A percentile compares a stretch with the other conserved stretches of the same genome.
phyloP scores from a whole-genome alignment of 1,140 invertebrate species.

The Zaprionus camerounensis region DNA sequence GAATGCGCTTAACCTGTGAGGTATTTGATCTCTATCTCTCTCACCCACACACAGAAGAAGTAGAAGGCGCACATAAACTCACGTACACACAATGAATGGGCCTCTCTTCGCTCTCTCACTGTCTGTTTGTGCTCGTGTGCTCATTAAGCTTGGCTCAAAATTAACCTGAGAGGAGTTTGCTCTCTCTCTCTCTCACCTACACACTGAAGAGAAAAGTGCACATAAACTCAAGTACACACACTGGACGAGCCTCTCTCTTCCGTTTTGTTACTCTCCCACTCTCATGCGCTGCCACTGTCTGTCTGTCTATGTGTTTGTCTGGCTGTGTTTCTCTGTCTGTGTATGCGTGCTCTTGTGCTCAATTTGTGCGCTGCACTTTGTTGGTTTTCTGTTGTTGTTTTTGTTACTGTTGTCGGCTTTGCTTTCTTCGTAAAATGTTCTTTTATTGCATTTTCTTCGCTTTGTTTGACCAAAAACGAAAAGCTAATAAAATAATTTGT shows the following conservation, averaged over 20 bases:
- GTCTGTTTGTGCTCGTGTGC: neutral
- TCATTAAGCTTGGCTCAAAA: neutral
- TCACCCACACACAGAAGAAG: conserved; percentile 5
- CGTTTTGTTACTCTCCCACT: conserved; percentile 1
- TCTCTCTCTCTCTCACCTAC: conserved; percentile 15
- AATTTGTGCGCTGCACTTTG: conserved; percentile 25
- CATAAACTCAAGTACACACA: neutral
- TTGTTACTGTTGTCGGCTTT: neutral
- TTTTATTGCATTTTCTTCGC: conserved; percentile 39
- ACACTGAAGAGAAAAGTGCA: neutral
- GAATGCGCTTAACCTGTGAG: neutral
- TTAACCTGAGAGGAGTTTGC: neutral
- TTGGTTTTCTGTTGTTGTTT: conserved; percentile 15
- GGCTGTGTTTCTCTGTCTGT: neutral
- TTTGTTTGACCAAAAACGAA: conserved; percentile 20
- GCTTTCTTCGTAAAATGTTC: conserved; percentile 39
- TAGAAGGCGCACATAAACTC: too few species aligned
- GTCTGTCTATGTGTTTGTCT: neutral
- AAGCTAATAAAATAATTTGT: conserved; percentile 75
- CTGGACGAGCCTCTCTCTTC: neutral
- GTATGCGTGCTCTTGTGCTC: conserved; percentile 11
- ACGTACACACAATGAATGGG: neutral
- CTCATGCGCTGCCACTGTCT: neutral
- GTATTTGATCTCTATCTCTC: conserved; percentile 3
- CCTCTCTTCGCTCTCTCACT: neutral